Percentiles rank a stretch among this genome's conserved stretches.
Evolutionary conservation across 2,888 invertebrate genomes (phyloP).

Genomic region (Papilio protenor): DNA sequence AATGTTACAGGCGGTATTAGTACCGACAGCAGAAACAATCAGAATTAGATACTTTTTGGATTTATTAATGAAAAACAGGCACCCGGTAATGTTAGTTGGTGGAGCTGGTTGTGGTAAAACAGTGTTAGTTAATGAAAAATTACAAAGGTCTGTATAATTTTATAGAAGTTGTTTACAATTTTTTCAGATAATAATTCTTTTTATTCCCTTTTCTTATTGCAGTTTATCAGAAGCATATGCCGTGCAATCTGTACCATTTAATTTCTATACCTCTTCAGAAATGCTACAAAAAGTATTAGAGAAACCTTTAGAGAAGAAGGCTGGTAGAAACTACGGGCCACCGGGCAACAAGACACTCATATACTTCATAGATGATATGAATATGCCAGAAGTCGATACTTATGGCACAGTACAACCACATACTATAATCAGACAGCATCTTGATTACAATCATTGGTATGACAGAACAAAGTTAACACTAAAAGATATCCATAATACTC

Average conservation of each 20-base stretch:
- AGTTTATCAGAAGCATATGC: conserved; percentile 93
- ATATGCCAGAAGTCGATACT: conserved; percentile 96
- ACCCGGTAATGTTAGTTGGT: conserved; percentile 98
- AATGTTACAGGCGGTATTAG: conserved; percentile 90
- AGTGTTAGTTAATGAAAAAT: conserved; percentile 89
- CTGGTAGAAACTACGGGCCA: conserved; percentile 97
- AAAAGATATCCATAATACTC: conserved; percentile 98
- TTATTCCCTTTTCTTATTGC: conserved; percentile 44
- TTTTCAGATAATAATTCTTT: neutral
- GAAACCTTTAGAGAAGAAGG: conserved; percentile 98
- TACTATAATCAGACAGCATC: conserved; percentile 96
- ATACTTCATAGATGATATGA: conserved; percentile 98
- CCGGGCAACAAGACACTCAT: conserved; percentile 96
- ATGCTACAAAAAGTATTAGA: conserved; percentile 97
- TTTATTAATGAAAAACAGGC: conserved; percentile 92
- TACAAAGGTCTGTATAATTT: conserved; percentile 75
- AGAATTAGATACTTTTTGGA: conserved; percentile 95
- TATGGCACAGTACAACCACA: conserved; percentile 99
- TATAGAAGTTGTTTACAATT: neutral
- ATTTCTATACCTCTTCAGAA: conserved; percentile 97
- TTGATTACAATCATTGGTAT: conserved; percentile 97
- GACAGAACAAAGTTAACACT: conserved; percentile 93
- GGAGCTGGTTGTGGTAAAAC: conserved; percentile 98
- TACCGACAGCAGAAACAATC: conserved; percentile 97
- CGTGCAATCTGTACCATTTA: conserved; percentile 96